These are phyloP conservation scores for Piaya cayana DNA, from an alignment of 2,113 vertebrate genomes.

Conservation along the genomic window DNA sequence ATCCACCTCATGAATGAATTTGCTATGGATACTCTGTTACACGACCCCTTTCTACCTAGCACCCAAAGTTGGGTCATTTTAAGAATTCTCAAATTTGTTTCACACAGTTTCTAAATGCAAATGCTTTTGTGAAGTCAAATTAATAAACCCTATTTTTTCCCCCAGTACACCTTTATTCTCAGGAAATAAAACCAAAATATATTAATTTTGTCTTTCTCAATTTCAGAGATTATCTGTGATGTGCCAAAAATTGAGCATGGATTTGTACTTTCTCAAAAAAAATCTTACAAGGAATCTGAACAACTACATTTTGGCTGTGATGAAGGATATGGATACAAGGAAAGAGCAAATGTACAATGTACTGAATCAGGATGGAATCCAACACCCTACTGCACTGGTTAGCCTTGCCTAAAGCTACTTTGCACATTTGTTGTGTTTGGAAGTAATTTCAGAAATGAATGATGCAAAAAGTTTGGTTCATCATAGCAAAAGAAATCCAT, in stretches of 20 bases:
- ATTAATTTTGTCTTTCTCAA: neutral
- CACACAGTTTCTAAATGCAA: neutral
- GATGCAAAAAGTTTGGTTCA: neutral
- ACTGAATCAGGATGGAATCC: conserved; percentile 70
- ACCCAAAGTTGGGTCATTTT: neutral
- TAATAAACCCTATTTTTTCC: neutral
- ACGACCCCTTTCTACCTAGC: neutral
- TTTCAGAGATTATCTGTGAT: conserved; percentile 61
- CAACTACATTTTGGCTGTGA: conserved; percentile 56
- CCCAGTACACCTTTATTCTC: neutral
- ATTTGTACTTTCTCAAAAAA: neutral
- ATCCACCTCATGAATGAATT: neutral
- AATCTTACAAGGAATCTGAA: conserved; percentile 50
- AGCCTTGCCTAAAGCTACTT: neutral
- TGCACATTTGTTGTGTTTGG: neutral
- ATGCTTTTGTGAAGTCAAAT: neutral
- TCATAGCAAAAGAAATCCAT: neutral
- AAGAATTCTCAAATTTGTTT: neutral
- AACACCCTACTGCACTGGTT: conserved; percentile 64
- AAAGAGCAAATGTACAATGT: conserved; percentile 48
- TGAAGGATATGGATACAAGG: neutral
- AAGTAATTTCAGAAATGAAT: neutral
- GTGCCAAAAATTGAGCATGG: neutral
- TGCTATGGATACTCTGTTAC: neutral
- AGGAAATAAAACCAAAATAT: neutral